Percentiles rank a stretch among this genome's conserved stretches.
Evolutionary conservation across 2,888 invertebrate species (phyloP).

Genomic region (Dolichomitus sp.): DNA sequence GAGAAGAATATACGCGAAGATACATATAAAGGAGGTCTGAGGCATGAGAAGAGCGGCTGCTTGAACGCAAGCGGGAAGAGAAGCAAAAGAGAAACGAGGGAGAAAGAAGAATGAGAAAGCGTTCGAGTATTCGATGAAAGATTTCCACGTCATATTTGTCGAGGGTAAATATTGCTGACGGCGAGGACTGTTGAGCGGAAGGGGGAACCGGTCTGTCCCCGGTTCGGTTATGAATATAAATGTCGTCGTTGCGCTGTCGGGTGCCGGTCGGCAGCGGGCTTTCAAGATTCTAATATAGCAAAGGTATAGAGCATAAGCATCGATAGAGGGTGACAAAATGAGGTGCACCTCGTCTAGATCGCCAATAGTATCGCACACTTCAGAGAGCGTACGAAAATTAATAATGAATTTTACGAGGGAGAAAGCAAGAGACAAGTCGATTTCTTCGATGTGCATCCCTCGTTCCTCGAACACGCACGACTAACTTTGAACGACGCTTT

Average conservation of each 20-base stretch:
- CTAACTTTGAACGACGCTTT: conserved; percentile 22
- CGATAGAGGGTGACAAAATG: conserved; percentile 17
- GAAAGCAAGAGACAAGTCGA: conserved; percentile 21
- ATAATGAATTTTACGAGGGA: conserved; percentile 49
- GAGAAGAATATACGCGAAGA: conserved; percentile 16
- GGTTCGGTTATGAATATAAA: conserved; percentile 78
- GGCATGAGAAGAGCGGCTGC: conserved; percentile 10
- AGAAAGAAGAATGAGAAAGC: conserved; percentile 54
- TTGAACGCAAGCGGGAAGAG: conserved; percentile 20
- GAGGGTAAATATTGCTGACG: conserved; percentile 76
- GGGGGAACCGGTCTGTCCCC: conserved; percentile 52
- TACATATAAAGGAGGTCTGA: background rate
- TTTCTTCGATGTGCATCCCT: background rate
- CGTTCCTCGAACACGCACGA: background rate
- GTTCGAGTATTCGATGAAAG: conserved; percentile 72
- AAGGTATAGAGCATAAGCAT: conserved; percentile 6
- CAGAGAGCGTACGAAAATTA: conserved; percentile 32
- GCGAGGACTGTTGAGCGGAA: conserved; percentile 42
- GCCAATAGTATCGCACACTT: conserved; percentile 13
- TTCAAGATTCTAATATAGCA: conserved; percentile 58
- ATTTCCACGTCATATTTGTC: conserved; percentile 74
- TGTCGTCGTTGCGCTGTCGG: conserved; percentile 63
- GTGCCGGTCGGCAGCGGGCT: conserved; percentile 38
- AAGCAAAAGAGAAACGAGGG: conserved; percentile 43
- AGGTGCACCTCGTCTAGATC: background rate